Evolutionary conservation across 2,888 invertebrate genomes (phyloP).

Genomic region (Zygogramma bicolorata): DNA sequence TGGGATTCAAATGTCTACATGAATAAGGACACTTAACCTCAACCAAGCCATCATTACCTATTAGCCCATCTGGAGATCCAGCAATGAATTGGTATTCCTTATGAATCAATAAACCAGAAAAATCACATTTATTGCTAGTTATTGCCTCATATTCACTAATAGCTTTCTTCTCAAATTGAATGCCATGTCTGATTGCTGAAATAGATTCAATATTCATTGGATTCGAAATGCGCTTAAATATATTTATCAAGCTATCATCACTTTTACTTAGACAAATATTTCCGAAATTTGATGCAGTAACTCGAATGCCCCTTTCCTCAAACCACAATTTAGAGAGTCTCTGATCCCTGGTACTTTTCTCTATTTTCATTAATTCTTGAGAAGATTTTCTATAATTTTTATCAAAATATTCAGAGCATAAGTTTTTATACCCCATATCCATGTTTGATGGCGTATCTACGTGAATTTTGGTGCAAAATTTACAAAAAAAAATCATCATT

Average conservation of each 20-base stretch:
- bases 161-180: neutral
- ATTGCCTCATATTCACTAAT: neutral
- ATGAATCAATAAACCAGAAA: constrained; percentile 9
- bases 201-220: neutral
- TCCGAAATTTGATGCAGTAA: too few species aligned
- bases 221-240: neutral
- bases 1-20: constrained; percentile 1
- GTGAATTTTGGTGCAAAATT: neutral
- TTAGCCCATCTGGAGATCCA: too few species aligned
- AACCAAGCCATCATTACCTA: too few species aligned
- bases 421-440: too few species aligned
- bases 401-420: too few species aligned
- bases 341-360: neutral
- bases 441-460: too few species aligned
- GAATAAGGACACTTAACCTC: constrained; percentile 18
- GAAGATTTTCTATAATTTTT: neutral
- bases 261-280: too few species aligned
- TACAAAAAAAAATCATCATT: constrained; percentile 17
- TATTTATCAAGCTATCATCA: too few species aligned
- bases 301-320: too few species aligned
- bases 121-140: neutral
- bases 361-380: neutral
- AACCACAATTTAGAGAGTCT: too few species aligned
- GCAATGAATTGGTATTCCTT: too few species aligned
- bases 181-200: neutral